phyloP scores from a whole-genome alignment of 2,797 vertebrate genomes.

The Ctenopoma kingsleyae region DNA sequence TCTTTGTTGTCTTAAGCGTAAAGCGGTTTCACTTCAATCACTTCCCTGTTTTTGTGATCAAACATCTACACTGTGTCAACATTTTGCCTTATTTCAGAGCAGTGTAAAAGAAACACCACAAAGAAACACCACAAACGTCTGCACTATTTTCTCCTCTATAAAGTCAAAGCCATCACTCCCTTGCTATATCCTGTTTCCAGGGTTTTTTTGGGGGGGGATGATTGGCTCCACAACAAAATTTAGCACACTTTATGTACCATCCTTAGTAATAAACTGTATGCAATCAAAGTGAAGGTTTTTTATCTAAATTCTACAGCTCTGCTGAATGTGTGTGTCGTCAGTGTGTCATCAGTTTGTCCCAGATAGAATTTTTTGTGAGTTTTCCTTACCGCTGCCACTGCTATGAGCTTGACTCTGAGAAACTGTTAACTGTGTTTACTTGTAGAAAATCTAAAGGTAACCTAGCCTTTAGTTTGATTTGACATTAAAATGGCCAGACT shows the following conservation, averaged over 20 bases:
- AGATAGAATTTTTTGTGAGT: constrained; percentile 11
- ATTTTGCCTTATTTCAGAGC: constrained; percentile 8
- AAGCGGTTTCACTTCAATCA: background rate
- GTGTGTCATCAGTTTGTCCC: constrained; percentile 39
- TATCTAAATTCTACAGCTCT: constrained; percentile 9
- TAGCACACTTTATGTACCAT: constrained; percentile 6
- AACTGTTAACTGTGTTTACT: too few relatives aligned
- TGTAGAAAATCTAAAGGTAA: constrained; percentile 7
- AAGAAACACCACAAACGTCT: background rate
- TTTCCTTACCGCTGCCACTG: constrained; percentile 4
- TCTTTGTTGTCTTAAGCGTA: constrained; percentile 9
- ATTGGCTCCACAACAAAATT: constrained; percentile 19
- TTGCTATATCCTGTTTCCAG: constrained; percentile 4
- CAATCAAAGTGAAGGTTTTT: constrained; percentile 32
- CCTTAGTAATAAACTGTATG: constrained; percentile 26
- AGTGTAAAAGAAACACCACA: background rate
- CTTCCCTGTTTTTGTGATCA: constrained; percentile 1
- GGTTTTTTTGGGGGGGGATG: constrained; percentile 21
- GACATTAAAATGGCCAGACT: constrained; percentile 7
- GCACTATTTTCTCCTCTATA: constrained; percentile 16
- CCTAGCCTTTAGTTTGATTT: constrained; percentile 9
- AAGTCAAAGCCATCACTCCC: constrained; percentile 27
- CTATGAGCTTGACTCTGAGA: constrained; percentile 18
- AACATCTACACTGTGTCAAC: constrained; percentile 17
- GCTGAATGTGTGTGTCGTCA: constrained; percentile 24